Evolutionary conservation across 2,888 invertebrate species (phyloP).

Genomic region (Thumatha senex): DNA sequence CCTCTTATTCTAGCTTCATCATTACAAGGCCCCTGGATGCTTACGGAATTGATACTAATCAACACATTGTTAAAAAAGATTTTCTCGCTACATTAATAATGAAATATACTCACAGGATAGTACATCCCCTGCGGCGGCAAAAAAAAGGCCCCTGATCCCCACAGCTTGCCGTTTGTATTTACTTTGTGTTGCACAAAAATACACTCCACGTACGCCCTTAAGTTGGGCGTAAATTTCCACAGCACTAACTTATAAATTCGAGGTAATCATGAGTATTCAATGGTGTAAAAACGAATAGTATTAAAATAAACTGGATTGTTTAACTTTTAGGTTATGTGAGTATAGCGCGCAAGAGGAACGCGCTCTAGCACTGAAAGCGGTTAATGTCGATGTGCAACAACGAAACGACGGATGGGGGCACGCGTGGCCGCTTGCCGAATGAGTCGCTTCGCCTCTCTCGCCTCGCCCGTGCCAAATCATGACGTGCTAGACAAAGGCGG

Average conservation of each 20-base stretch:
- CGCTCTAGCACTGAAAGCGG: conserved; percentile 80
- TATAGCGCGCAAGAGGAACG: conserved; percentile 78
- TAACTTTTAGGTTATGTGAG: conserved; percentile 78
- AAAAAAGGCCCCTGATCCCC: conserved; percentile 98
- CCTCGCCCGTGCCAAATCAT: conserved; percentile 44
- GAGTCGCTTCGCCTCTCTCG: conserved; percentile 27
- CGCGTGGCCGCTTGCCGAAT: conserved; percentile 59
- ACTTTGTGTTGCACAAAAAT: conserved; percentile 84
- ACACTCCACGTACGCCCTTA: conserved; percentile 78
- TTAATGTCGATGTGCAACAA: conserved; percentile 81
- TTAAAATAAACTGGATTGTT: conserved; percentile 64
- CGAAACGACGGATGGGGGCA: conserved; percentile 53
- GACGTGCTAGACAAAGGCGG: conserved; percentile 55
- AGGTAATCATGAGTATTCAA: conserved; percentile 78
- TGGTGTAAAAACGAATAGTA: conserved; percentile 59
- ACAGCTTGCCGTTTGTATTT: conserved; percentile 95
- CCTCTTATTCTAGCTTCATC: conserved; percentile 39
- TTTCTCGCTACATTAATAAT: conserved; percentile 20
- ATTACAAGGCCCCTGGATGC: conserved; percentile 20
- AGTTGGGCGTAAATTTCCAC: conserved; percentile 72
- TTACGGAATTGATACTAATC: conserved; percentile 15
- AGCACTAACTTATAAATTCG: conserved; percentile 78
- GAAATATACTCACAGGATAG: conserved; percentile 93
- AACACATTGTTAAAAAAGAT: conserved; percentile 12
- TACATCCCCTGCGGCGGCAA: conserved; percentile 98